Conservation (phyloP, 2,888 invertebrate species). For the Allolobophora icterica region DNA sequence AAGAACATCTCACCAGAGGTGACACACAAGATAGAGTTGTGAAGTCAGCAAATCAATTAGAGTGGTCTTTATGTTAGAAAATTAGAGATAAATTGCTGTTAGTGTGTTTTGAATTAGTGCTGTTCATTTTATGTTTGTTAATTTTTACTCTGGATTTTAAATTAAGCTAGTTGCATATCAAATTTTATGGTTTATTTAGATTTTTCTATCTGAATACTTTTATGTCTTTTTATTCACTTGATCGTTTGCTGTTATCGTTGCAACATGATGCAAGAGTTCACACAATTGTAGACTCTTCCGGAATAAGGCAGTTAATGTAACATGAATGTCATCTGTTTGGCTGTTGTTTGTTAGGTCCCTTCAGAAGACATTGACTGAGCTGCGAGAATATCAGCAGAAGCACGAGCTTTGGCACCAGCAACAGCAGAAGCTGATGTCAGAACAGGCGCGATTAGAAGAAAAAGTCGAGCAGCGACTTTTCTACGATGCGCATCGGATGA, state of each 20-base stretch:
- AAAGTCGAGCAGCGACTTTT: conserved; percentile 62
- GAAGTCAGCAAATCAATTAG: background rate
- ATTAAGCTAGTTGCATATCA: background rate
- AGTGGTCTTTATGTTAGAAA: background rate
- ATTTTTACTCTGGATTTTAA: background rate
- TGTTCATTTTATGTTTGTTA: background rate
- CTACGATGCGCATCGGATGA: conserved; percentile 56
- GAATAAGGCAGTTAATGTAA: background rate
- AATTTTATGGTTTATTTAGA: background rate
- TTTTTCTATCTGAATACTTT: background rate
- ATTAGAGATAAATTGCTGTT: background rate
- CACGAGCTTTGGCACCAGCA: conserved; percentile 72
- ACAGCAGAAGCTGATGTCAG: conserved; percentile 70
- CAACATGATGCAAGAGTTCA: background rate
- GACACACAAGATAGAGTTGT: background rate
- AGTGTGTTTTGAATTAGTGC: background rate
- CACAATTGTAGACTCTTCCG: background rate
- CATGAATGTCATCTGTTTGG: background rate
- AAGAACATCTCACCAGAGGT: background rate
- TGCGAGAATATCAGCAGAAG: conserved; percentile 72
- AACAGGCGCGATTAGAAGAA: conserved; percentile 55
- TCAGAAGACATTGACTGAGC: conserved; percentile 66
- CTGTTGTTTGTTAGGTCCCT: conserved; percentile 68
- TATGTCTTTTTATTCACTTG: background rate
- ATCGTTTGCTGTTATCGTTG: background rate